Percentiles rank a stretch among this genome's conserved stretches.
phyloP scores from a whole-genome alignment of 2,113 vertebrate genomes.

The Theristicus caerulescens region DNA sequence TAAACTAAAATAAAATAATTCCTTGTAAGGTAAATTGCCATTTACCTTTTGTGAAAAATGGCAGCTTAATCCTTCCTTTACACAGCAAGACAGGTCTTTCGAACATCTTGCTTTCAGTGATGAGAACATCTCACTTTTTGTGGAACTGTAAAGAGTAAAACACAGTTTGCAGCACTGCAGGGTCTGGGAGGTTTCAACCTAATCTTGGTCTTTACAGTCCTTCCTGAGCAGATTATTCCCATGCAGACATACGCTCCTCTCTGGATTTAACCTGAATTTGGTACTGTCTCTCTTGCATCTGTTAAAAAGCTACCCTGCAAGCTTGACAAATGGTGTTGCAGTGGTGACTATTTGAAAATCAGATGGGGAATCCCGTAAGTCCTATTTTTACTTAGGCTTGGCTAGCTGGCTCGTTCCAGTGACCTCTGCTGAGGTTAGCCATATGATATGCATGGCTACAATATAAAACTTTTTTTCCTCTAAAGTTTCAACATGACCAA shows the following conservation, averaged over 20 bases:
- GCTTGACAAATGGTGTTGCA: background rate
- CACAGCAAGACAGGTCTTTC: background rate
- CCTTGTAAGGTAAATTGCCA: background rate
- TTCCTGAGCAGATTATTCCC: background rate
- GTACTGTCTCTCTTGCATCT: background rate
- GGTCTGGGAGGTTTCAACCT: background rate
- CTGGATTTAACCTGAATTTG: background rate
- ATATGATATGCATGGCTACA: background rate
- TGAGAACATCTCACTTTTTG: background rate
- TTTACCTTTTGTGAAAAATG: background rate
- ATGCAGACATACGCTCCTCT: background rate
- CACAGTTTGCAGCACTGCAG: background rate
- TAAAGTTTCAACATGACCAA: background rate
- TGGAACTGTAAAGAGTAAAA: background rate
- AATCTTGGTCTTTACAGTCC: background rate
- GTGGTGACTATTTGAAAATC: background rate
- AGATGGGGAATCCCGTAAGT: background rate
- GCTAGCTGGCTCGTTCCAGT: background rate
- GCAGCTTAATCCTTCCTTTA: background rate
- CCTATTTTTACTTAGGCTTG: background rate
- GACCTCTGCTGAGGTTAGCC: background rate
- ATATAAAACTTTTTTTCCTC: background rate
- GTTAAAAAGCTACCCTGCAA: background rate
- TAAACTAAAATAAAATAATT: background rate
- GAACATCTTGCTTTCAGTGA: rapidly evolving